Base-by-base conservation (phyloP, 2,888 invertebrate species). In the Latrodectus elegans region DNA sequence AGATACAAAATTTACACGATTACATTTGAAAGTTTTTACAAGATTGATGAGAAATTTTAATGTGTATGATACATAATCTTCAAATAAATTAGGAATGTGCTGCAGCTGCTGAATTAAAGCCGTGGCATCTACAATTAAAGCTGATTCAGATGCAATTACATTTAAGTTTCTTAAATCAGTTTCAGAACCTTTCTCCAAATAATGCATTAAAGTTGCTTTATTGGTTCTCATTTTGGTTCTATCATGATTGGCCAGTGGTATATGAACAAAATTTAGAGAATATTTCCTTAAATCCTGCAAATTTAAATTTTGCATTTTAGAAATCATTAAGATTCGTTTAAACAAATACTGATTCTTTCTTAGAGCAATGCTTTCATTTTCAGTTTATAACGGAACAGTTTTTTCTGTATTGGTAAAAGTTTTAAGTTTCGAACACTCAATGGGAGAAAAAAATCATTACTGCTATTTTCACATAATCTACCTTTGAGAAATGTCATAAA, bases 381-480 rank as follows among this genome's bases (percentile, higher is more conserved):
- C n/a, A 11, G n/a, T 12, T 68, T 68, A 4, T 17, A 68, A 11
- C 6, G 17, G 15, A 68, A 15, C 22, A 15, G n/a, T 67, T 67
- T n/a, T n/a, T n/a, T n/a, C n/a, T 68, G 6, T 6, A 12, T 17
- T 22, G 68, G 4, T n/a, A 68, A 68, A 2, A 17, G n/a, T 68
- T 68, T 68, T 68, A 11, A 68, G n/a, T 68, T 68, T 68, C 26
- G 1, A 68, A 68, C 68, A 22, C n/a, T 68, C n/a, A 17, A 68
- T 68, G n/a, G 68, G 49, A 38, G 71, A 12, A n/a, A 71, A 71
- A 71, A 68, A 68, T 68, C 68, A 68, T 4, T 12, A 26, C 22
- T 68, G 14, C 68, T 26, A 6, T 17, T 60, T 17, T 15, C 26
- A 11, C 22, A 15, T 17, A 68, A 11, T 26, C 68, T 68, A n/a